Conservation (phyloP, 64 coral and sea anemone genomes). For the Montipora efflorescens region DNA sequence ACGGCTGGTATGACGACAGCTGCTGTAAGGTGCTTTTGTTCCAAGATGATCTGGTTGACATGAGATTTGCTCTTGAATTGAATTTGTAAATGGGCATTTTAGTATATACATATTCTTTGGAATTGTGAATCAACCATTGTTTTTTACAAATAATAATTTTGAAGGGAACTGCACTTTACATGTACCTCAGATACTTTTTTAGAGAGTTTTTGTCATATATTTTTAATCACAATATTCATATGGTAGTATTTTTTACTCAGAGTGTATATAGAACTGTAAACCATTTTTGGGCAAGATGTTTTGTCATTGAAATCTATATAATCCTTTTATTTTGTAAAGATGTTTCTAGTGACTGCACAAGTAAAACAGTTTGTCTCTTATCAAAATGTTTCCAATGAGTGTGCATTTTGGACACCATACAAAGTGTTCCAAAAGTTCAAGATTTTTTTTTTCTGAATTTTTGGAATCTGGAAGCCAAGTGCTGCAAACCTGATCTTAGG, state of each 20-base stretch:
- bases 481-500: no score
- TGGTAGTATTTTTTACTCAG: conserved; percentile 28
- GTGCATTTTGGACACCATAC: no score
- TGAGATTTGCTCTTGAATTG: background rate
- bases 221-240: conserved; percentile 1
- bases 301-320: background rate
- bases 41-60: background rate
- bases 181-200: background rate
- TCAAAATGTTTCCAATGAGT: no score
- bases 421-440: no score
- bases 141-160: no score
- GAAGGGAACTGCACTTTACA: background rate
- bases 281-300: background rate
- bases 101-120: background rate
- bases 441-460: no score
- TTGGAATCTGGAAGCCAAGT: no score
- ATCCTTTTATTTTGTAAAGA: background rate
- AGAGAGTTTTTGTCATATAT: background rate
- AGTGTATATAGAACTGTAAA: conserved; percentile 4
- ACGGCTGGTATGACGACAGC: no score
- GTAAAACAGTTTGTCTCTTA: background rate
- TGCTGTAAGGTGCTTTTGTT: no score
- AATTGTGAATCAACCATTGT: background rate
- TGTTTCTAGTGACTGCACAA: background rate
- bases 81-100: background rate